These are phyloP conservation scores for Hydrozoanthus gracilis DNA, from an alignment of 92 coral and sea anemone genomes.

Conservation along the genomic window DNA sequence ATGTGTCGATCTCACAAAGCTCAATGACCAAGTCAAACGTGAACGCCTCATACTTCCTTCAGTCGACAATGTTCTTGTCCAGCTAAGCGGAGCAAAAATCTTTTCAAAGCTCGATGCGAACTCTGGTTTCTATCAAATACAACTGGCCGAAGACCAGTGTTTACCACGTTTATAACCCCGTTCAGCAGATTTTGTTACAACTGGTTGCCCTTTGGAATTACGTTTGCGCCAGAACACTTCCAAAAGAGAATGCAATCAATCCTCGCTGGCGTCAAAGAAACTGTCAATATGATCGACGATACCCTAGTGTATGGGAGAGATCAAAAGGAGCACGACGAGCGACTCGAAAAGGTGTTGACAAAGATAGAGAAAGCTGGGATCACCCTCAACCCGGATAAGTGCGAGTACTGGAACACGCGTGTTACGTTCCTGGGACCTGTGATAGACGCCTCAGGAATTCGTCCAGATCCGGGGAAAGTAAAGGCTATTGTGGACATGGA, in stretches of 20 bases:
- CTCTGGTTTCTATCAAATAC: slow-evolving; percentile 34
- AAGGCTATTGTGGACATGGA: slow-evolving; percentile 44
- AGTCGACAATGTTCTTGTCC: slow-evolving; percentile 32
- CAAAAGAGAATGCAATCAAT: slow-evolving; percentile 30
- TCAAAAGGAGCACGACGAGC: slow-evolving; percentile 47
- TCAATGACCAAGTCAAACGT: slow-evolving; percentile 39
- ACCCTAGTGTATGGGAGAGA: slow-evolving; percentile 29
- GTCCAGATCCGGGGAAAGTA: slow-evolving; percentile 43
- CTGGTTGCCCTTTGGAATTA: slow-evolving; percentile 1
- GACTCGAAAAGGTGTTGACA: slow-evolving; percentile 36
- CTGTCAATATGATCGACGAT: slow-evolving; percentile 27
- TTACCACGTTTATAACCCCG: no score
- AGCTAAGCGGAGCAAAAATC: slow-evolving; percentile 28
- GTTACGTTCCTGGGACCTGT: slow-evolving; percentile 54
- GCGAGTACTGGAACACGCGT: slow-evolving; percentile 45
- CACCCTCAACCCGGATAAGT: slow-evolving; percentile 50
- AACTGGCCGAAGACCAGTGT: slow-evolving; percentile 10
- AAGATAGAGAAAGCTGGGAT: slow-evolving; percentile 34
- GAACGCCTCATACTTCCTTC: slow-evolving; percentile 41
- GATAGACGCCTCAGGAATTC: slow-evolving; percentile 28
- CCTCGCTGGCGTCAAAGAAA: slow-evolving; percentile 24
- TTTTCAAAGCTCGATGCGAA: slow-evolving; percentile 29
- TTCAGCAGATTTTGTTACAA: slow-evolving; percentile 15
- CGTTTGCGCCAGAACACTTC: slow-evolving; percentile 19
- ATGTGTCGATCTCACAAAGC: slow-evolving; percentile 38